These are phyloP conservation scores for Nipponia nippon DNA, from an alignment of 2,113 vertebrate genomes.

Conservation along the genomic window DNA sequence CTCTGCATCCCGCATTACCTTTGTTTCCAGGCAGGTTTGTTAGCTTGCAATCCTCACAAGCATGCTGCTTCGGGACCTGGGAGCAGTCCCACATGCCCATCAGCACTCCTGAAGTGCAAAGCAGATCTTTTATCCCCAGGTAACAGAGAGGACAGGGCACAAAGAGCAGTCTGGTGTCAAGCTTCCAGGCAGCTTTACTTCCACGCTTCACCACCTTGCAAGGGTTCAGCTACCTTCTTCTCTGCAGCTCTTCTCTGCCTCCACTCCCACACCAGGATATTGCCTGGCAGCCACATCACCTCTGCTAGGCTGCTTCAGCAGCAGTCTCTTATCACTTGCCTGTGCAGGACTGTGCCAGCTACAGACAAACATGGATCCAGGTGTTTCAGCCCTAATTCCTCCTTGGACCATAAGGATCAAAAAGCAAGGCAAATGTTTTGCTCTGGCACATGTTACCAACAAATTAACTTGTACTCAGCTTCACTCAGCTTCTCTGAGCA, in stretches of 20 bases:
- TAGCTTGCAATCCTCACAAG: background rate
- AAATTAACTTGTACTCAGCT: background rate
- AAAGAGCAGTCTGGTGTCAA: background rate
- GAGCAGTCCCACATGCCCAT: background rate
- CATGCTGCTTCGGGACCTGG: accelerated
- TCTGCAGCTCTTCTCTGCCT: background rate
- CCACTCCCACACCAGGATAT: background rate
- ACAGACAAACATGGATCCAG: accelerated
- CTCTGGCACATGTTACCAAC: background rate
- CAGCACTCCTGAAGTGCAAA: background rate
- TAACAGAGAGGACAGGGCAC: background rate
- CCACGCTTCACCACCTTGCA: accelerated
- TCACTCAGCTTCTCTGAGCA: background rate
- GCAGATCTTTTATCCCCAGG: background rate
- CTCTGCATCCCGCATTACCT: background rate
- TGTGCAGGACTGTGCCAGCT: background rate
- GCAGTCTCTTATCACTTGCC: background rate
- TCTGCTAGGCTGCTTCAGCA: background rate
- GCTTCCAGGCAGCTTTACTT: background rate
- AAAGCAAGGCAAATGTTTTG: background rate
- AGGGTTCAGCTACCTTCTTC: background rate
- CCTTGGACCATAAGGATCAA: background rate
- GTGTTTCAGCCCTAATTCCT: background rate
- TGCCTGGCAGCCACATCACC: background rate
- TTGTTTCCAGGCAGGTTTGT: background rate